Percentiles rank a stretch among this genome's conserved stretches.
These are phyloP conservation scores for Myotis planiceps DNA, from an alignment of 2,797 vertebrate genomes.

Conservation along the genomic window DNA sequence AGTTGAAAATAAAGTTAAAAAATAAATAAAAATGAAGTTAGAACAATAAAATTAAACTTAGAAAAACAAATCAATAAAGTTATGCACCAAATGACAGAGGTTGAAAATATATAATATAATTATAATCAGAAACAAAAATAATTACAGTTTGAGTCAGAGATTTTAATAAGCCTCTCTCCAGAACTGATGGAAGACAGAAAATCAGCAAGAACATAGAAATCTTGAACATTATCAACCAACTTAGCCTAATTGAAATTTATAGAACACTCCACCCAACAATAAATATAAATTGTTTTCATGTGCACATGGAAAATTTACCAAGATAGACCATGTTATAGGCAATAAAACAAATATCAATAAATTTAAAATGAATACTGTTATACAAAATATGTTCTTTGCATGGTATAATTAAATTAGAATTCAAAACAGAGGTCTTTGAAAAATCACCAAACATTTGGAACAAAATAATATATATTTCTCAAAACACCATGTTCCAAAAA, in stretches of 20 bases:
- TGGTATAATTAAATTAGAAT: neutral
- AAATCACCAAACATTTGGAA: neutral
- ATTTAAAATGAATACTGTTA: neutral
- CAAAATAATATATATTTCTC: neutral
- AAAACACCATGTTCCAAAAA: neutral
- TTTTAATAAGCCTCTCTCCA: neutral
- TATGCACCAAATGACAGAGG: neutral
- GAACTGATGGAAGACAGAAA: neutral
- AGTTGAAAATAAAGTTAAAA: neutral
- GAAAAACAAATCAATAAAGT: neutral
- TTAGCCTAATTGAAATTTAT: neutral
- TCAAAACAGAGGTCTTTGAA: neutral
- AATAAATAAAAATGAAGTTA: neutral
- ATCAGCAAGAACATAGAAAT: neutral
- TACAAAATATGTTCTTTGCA: neutral
- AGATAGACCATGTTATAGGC: neutral
- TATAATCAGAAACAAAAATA: neutral
- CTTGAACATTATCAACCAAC: neutral
- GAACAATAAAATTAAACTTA: no score
- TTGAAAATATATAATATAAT: neutral
- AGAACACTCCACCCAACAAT: neutral
- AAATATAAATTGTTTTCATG: neutral
- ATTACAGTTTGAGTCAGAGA: neutral
- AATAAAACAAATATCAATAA: neutral
- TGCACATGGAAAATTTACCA: neutral